These are phyloP conservation scores for Vultur gryphus DNA, from an alignment of 2,797 vertebrate genomes.

Conservation along the genomic window DNA sequence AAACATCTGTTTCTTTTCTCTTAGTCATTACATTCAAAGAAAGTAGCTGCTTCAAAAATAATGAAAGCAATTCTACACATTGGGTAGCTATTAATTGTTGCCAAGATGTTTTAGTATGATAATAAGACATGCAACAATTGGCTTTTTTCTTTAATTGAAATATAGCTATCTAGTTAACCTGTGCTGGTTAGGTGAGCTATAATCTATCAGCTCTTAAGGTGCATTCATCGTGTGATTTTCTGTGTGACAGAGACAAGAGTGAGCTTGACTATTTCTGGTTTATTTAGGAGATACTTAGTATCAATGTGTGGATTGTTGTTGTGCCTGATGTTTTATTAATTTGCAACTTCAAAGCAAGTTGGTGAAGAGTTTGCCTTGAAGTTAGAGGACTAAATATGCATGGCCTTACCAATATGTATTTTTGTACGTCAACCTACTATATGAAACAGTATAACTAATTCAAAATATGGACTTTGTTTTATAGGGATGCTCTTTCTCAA, in stretches of 20 bases:
- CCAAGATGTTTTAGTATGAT: slow-evolving; percentile 73
- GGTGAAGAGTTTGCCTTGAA: slow-evolving; percentile 31
- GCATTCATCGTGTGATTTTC: slow-evolving; percentile 37
- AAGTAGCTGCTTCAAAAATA: slow-evolving; percentile 76
- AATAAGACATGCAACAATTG: slow-evolving; percentile 70
- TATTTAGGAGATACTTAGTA: slow-evolving; percentile 49
- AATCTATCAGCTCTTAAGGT: slow-evolving; percentile 6
- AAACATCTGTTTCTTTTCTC: slow-evolving; percentile 79
- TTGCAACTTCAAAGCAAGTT: background rate
- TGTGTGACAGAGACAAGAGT: slow-evolving; percentile 42
- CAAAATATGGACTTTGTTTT: background rate
- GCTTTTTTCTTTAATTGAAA: slow-evolving; percentile 71
- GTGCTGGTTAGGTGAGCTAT: slow-evolving; percentile 63
- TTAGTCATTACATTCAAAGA: slow-evolving; percentile 76
- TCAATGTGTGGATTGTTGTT: slow-evolving; percentile 48
- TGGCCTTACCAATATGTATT: background rate
- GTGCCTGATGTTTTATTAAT: slow-evolving; percentile 53
- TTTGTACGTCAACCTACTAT: background rate
- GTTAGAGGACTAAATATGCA: slow-evolving; percentile 11
- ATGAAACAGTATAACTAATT: background rate
- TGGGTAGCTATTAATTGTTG: slow-evolving; percentile 76
- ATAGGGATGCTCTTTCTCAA: background rate
- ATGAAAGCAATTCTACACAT: slow-evolving; percentile 72
- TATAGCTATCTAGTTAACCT: slow-evolving; percentile 57
- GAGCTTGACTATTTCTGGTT: slow-evolving; percentile 62